A percentile compares a stretch with the other conserved stretches of the same genome.
Evolutionary conservation across 92 coral and sea anemone genomes (phyloP).

Genomic region (Parazoanthus atlanticus): DNA sequence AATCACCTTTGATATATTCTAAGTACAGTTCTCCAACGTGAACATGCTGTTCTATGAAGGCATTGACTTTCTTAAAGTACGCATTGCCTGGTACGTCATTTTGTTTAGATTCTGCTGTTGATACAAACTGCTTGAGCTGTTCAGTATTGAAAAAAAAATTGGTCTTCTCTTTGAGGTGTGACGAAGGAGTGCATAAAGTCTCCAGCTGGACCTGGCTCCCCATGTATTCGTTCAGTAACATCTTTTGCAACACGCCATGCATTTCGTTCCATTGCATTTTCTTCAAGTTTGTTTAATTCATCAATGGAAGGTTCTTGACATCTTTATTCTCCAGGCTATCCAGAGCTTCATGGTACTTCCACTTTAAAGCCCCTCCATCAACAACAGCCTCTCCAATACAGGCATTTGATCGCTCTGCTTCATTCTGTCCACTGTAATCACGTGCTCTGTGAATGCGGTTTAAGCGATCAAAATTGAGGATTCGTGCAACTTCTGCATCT

Average conservation of each 20-base stretch:
- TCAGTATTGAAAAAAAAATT: constrained; percentile 45
- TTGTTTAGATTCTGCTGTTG: constrained; percentile 37
- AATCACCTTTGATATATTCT: constrained; percentile 27
- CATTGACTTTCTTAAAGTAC: constrained; percentile 40
- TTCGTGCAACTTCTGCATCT: not conserved
- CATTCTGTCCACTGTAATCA: constrained; percentile 14
- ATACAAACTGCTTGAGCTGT: constrained; percentile 19
- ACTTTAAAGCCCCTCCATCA: constrained; percentile 12
- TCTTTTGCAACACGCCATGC: constrained; percentile 41
- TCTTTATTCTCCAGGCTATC: constrained; percentile 42
- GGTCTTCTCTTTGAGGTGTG: constrained; percentile 18
- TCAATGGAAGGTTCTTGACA: constrained; percentile 47
- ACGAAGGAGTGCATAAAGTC: constrained; percentile 42
- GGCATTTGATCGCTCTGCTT: constrained; percentile 11
- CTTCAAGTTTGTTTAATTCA: constrained; percentile 41
- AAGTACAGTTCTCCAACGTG: constrained; percentile 13
- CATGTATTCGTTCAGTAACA: constrained; percentile 33
- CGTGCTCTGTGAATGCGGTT: not conserved
- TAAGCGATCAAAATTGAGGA: not conserved
- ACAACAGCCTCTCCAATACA: constrained; percentile 21
- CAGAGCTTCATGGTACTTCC: constrained; percentile 23
- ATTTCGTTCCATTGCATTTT: constrained; percentile 41
- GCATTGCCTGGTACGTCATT: constrained; percentile 19
- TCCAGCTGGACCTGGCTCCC: constrained; percentile 37
- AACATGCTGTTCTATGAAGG: constrained; percentile 33